Evolutionary conservation across 2,888 invertebrate genomes (phyloP).

Genomic region (Meandrusa payeni): DNA sequence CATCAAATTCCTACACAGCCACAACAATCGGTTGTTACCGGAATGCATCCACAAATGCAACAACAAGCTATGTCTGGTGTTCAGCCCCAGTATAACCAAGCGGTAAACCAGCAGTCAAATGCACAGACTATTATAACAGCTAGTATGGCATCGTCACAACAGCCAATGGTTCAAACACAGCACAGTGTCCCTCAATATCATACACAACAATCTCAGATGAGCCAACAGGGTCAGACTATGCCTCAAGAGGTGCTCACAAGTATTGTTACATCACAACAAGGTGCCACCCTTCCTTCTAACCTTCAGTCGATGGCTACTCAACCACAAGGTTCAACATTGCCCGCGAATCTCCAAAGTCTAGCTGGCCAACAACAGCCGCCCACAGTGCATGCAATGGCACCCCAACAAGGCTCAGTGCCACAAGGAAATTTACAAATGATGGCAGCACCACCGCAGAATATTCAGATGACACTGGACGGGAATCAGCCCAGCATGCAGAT

Average conservation of each 20-base stretch:
- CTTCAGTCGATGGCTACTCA: conserved; percentile 70
- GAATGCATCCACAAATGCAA: conserved; percentile 76
- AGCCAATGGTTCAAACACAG: conserved; percentile 72
- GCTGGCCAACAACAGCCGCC: conserved; percentile 72
- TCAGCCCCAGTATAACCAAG: conserved; percentile 77
- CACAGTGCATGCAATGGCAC: conserved; percentile 64
- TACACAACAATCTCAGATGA: conserved; percentile 72
- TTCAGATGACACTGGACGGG: conserved; percentile 78
- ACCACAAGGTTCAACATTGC: conserved; percentile 82
- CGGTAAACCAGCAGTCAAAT: conserved; percentile 70
- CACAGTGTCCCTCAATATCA: conserved; percentile 76
- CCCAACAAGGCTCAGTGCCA: conserved; percentile 78
- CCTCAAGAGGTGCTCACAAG: conserved; percentile 74
- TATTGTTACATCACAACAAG: conserved; percentile 75
- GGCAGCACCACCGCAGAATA: conserved; percentile 73
- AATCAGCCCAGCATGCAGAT: conserved; percentile 80
- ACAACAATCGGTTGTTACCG: conserved; percentile 71
- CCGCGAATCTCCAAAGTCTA: conserved; percentile 78
- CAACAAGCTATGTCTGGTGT: conserved; percentile 71
- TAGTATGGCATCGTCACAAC: conserved; percentile 69
- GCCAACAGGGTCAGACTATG: conserved; percentile 71
- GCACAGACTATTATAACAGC: conserved; percentile 70
- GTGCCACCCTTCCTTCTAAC: conserved; percentile 68
- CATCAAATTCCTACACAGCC: conserved; percentile 75
- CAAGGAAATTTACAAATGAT: conserved; percentile 82